Conservation (phyloP, 2,888 invertebrate genomes). For the Agrochola circellaris region DNA sequence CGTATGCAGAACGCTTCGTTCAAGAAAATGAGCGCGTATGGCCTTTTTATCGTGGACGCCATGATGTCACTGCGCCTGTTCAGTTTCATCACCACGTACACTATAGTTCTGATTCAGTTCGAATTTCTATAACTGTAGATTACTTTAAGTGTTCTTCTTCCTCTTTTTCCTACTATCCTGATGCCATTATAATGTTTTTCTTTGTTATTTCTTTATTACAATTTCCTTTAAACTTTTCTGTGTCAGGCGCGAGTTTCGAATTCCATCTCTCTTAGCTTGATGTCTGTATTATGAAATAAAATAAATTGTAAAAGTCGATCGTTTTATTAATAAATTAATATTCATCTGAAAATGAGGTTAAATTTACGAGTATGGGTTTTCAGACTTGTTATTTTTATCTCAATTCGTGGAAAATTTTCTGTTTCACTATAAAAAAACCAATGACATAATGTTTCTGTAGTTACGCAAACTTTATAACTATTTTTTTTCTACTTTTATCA, state of each 20-base stretch:
- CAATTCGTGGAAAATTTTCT: neutral
- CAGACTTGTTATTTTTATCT: no score
- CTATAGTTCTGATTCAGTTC: conserved; percentile 27
- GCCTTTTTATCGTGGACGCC: conserved; percentile 20
- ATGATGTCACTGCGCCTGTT: conserved; percentile 22
- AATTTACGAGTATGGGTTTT: neutral
- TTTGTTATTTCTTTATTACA: no score
- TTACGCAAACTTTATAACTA: neutral
- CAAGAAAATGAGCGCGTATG: conserved; percentile 26
- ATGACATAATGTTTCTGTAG: neutral
- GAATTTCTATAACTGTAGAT: conserved; percentile 16
- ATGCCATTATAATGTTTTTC: neutral
- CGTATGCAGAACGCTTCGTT: conserved; percentile 15
- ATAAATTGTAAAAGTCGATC: neutral
- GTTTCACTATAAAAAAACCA: neutral
- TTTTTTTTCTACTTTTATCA: neutral
- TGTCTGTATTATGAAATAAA: neutral
- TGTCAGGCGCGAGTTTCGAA: no score
- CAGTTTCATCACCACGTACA: conserved; percentile 17
- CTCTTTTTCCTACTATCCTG: no score
- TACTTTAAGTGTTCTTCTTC: neutral
- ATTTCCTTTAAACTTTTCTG: no score
- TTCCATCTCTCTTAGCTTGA: neutral
- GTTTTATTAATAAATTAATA: neutral
- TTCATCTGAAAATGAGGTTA: neutral